Evolutionary conservation across 1,140 invertebrate genomes (phyloP).

Genomic region (Leucophenga varia): DNA sequence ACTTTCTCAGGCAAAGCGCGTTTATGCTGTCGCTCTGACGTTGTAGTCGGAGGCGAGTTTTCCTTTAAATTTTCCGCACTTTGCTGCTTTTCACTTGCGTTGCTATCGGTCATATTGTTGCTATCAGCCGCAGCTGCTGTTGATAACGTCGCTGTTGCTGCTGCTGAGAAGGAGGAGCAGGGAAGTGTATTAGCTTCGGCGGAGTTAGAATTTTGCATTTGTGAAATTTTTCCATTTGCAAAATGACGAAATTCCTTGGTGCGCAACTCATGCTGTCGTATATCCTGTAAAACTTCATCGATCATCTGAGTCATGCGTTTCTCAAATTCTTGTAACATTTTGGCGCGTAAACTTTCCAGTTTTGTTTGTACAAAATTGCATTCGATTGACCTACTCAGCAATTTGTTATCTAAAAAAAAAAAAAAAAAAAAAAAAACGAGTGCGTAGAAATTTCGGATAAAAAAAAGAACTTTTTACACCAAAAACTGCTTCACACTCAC

Average conservation of each 20-base stretch:
- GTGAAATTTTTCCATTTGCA: conserved; percentile 3
- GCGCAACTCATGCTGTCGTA: conserved; percentile 37
- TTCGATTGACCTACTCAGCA: no score
- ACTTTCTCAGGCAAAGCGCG: conserved; percentile 62
- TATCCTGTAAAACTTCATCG: conserved; percentile 47
- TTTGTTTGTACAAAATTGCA: conserved; percentile 36
- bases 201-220: conserved; percentile 14
- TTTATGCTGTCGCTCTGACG: conserved; percentile 7
- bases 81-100: background rate
- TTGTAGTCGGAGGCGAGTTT: conserved; percentile 3
- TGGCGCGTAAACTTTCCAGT: conserved; percentile 34
- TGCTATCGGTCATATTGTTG: background rate
- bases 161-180: background rate
- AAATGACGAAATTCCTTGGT: conserved; percentile 43
- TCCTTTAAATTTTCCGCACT: no score
- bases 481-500: no score
- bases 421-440: no score
- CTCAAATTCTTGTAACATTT: conserved; percentile 38
- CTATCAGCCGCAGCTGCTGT: conserved; percentile 10
- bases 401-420: no score
- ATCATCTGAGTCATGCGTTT: conserved; percentile 35
- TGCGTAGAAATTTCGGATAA: no score
- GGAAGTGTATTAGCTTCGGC: conserved; percentile 4
- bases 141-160: conserved; percentile 10
- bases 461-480: no score